Conservation (phyloP, 2,113 vertebrate genomes). For the Chlorodrepanis virens region DNA sequence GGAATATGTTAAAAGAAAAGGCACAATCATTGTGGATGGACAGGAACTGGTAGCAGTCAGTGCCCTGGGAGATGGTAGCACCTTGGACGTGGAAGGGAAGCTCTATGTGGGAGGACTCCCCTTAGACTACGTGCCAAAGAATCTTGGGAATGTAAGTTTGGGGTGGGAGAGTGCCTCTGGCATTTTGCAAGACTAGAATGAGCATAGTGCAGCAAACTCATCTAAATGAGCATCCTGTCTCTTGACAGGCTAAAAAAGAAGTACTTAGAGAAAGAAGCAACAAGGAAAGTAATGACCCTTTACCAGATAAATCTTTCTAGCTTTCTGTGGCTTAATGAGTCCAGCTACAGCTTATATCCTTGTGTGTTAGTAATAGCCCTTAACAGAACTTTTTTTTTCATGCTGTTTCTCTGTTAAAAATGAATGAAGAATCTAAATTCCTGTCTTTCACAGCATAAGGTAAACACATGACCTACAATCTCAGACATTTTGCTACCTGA, state of each 20-base stretch:
- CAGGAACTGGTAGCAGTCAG: conserved; percentile 54
- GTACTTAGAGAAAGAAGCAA: neutral
- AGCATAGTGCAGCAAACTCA: neutral
- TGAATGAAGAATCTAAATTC: neutral
- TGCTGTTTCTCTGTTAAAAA: neutral
- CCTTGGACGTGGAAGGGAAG: conserved; percentile 84
- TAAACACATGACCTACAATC: neutral
- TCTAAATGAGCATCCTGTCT: neutral
- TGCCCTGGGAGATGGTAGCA: conserved; percentile 78
- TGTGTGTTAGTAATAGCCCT: neutral
- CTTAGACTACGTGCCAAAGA: conserved; percentile 72
- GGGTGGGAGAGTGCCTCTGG: fast-evolving
- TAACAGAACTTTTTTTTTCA: neutral
- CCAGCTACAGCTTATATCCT: neutral
- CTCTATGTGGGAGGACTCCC: conserved; percentile 89
- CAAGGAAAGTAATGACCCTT: neutral
- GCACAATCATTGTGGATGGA: conserved; percentile 74
- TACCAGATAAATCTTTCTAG: neutral
- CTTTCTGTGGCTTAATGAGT: neutral
- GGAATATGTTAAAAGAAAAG: conserved; percentile 79
- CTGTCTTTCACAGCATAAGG: neutral
- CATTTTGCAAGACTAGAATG: neutral
- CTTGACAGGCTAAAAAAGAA: neutral
- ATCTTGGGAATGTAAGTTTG: conserved; percentile 79
- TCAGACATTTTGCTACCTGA: neutral